Conservation (phyloP, 2,113 vertebrate genomes). For the Spea bombifrons region DNA sequence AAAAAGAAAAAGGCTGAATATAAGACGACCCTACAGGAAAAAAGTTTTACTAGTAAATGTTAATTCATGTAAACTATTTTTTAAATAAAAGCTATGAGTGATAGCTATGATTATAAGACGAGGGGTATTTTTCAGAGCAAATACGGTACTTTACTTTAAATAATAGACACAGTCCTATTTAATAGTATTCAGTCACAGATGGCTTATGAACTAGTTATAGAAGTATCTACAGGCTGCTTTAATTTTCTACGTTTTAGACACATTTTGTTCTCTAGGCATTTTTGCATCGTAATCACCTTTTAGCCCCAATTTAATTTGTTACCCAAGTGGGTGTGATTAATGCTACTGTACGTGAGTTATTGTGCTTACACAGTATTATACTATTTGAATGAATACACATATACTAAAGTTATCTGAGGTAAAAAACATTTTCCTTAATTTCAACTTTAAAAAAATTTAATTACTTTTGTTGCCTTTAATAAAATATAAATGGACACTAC, state of each 20-base stretch:
- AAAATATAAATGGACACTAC: no score
- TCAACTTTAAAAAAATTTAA: no score
- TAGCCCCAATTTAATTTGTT: slow-evolving; percentile 16
- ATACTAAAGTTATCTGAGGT: no score
- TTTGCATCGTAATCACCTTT: slow-evolving; percentile 11
- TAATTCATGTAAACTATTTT: no score
- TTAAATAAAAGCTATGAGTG: no score
- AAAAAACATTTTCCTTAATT: no score
- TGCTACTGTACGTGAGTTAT: slow-evolving; percentile 19
- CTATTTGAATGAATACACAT: no score
- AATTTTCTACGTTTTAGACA: slow-evolving; percentile 36
- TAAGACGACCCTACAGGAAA: no score
- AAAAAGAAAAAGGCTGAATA: no score
- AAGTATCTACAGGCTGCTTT: slow-evolving; percentile 34
- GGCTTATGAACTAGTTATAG: slow-evolving; percentile 33
- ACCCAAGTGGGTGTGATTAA: slow-evolving; percentile 22
- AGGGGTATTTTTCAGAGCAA: background rate
- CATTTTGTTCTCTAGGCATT: slow-evolving; percentile 23
- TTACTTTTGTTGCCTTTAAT: no score
- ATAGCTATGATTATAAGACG: no score
- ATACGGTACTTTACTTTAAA: background rate
- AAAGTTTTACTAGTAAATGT: no score
- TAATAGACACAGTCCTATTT: slow-evolving; percentile 12
- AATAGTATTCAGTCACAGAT: slow-evolving; percentile 30
- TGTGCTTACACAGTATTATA: slow-evolving; percentile 13